Evolutionary conservation across 2,797 vertebrate species (phyloP), one percentile per base, ranked within the genome.

Genomic region (Coregonus sp.): DNA sequence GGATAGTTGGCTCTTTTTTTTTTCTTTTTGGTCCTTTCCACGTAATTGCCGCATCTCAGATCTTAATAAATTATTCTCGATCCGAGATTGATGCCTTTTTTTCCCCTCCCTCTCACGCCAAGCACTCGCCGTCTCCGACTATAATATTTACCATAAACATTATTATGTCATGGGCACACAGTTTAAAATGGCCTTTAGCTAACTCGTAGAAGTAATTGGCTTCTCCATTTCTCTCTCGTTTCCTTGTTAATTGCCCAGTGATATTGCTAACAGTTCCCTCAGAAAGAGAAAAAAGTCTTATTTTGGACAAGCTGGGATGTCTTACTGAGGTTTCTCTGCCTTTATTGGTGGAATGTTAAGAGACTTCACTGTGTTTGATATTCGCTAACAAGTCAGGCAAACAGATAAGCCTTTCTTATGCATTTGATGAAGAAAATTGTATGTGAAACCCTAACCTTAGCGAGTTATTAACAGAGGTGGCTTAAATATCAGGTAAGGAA

Each of bases 61-160:
- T 96, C 93, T 95, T 96, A 96, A 95, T 95, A 95, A 95, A 96
- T 96, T 96, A 96, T 95, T 95, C 92, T 94, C 90, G 84, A 94
- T 95, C 94, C 89, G 67, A 95, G 93, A 95, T 89, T 91, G 94
- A 95, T 94, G 94, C 93, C 89, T 91, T 92, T 94, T 92, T 91
- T 89, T 88, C 76, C 76, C 80, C 80, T 61, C 84, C 88, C 93
- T 91, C 92, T 95, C 94, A 89, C 90, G 90, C 92, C 93, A 94
- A 88, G 94, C 89, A 93, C 94, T 93, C 89, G 89, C 92, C 93
- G 92, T 93, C 95, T 92, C 87, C 77, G 89, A 92, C 89, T 95
- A 95, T 95, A 96, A 95, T 94, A 96, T 95, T 95, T 96, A 95
- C 95, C 94, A 95, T 95, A 96, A 96, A 96, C 94, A 95, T 95